Evolutionary conservation across 1,140 invertebrate genomes (phyloP), one percentile per base, ranked within the genome.

Genomic region (Drosophila ananassae): DNA sequence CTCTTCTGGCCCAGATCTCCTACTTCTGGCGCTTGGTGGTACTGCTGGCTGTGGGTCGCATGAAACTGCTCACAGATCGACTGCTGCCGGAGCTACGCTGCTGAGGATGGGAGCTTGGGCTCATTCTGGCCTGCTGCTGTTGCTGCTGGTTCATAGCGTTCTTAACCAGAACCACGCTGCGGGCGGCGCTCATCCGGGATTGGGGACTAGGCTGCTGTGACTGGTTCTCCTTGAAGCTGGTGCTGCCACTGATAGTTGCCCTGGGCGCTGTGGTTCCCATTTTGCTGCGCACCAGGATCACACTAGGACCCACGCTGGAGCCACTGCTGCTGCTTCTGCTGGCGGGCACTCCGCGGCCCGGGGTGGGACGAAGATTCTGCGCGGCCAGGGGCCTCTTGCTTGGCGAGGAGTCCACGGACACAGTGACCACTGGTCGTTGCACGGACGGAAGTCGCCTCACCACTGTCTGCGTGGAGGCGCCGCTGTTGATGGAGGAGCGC

Each of bases 401-500:
- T 24, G 91, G 83, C 37, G 89, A 90, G 7, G 90, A 91, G 22
- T 91, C 89, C 5, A 90, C 80, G 9, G 90, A 92, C 8, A 87
- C 85, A 3, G 90, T 89, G 24, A 85, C 74, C n/a, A 58, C 69
- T 13, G 69, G 52, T 41, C 83, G 74, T 48, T 87, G 81, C 22
- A 82, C 81, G 0, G 78, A 54, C 9, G 94, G 93, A 17, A 95
- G 93, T 51, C 95, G 94, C 62, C 95, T 93, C 0, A 97, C 96
- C 0, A 97, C 90, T 0, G 96, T 97, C 74, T 95, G 95, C 0
- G 96, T 95, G 4, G 96, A 97, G 0, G 95, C 95, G 1, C 95
- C 94, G 87, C 96, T 97, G 77, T 96, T 97, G 24, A 97, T 92
- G 0, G 96, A 97, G 76, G 96, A 97, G 4, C 95, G 93, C 1